Evolutionary conservation across 2,797 vertebrate genomes (phyloP), one percentile per base, ranked within the genome.

Genomic region (Hoplostethus atlanticus): DNA sequence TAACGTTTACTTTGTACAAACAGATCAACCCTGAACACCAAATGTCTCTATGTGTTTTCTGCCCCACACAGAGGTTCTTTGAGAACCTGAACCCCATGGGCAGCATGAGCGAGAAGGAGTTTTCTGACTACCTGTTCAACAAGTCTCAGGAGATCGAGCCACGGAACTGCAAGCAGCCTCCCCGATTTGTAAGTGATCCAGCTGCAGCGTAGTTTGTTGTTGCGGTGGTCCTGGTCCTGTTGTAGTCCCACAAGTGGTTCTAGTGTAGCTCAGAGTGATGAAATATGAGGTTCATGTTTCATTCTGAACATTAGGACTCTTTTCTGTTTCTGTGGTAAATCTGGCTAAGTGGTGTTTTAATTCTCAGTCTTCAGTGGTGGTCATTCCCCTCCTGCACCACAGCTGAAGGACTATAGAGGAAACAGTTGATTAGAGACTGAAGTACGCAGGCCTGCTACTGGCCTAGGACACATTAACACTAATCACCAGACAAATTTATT

Each of bases 31-130:
- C 53, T 28, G 13, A 76, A 40, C 28, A 61, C 38, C 44, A 25
- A 42, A 46, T 25, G 0, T 4, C 9, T 44, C 21, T 21, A 1
- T 62, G 1, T 62, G 1, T 73, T 73, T 69, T 8, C 42, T 80
- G 86, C 81, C 38, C 55, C 13, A 2, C 36, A 0, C 86, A 99
- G 98, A 96, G 95, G 84, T 99, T 98, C 92, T 99, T 99, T 81
- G 98, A 99, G 94, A 98, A 98, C 89, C 94, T 99, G 87, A 99
- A 98, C 86, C 98, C 98, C 0, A 99, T 99, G 97, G 97, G 94
- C 61, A 96, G 81, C 89, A 91, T 92, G 84, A 93, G 90, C 17
- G 98, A 99, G 81, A 99, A 99, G 81, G 97, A 99, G 79, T 99
- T 99, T 79, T 91, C 95, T 0, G 98, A 99, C 92, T 96, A 98